Percentiles rank a stretch among this genome's conserved stretches.
These are phyloP conservation scores for Leptobrachium leishanense DNA, from an alignment of 2,113 vertebrate species.

Conservation along the genomic window DNA sequence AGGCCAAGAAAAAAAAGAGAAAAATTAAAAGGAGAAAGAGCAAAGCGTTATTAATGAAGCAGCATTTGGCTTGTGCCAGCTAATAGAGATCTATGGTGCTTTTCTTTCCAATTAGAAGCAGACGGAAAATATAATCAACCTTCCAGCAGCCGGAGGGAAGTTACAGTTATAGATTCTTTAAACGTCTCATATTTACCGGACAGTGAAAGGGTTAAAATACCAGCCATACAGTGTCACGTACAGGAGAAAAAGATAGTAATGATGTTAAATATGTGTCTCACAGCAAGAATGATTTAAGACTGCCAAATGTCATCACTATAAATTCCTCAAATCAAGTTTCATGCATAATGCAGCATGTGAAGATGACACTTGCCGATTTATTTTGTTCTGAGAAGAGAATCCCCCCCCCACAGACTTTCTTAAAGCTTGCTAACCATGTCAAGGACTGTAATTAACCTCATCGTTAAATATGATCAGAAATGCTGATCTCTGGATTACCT, in stretches of 20 bases:
- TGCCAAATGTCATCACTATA: constrained; percentile 28
- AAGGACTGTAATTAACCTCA: no score
- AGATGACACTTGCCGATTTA: constrained; percentile 4
- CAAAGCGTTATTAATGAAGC: background rate
- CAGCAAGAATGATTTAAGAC: constrained; percentile 24
- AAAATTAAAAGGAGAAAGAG: no score
- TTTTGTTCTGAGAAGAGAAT: background rate
- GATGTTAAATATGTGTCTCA: constrained; percentile 2
- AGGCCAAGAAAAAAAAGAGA: background rate
- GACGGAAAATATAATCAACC: constrained; percentile 19
- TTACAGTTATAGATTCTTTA: background rate
- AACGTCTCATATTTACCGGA: background rate
- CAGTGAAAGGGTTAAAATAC: background rate
- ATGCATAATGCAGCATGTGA: constrained; percentile 29
- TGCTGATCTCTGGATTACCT: no score
- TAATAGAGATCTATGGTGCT: constrained; percentile 12
- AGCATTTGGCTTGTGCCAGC: background rate
- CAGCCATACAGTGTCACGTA: background rate
- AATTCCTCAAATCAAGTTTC: constrained; percentile 32
- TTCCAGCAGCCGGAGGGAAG: background rate
- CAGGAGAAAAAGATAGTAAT: background rate
- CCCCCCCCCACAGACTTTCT: no score
- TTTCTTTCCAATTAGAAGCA: constrained; percentile 23
- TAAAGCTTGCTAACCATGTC: no score
- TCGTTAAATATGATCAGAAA: no score